Conservation (phyloP, 2,888 invertebrate genomes). For the Tetrapedia diversipes region DNA sequence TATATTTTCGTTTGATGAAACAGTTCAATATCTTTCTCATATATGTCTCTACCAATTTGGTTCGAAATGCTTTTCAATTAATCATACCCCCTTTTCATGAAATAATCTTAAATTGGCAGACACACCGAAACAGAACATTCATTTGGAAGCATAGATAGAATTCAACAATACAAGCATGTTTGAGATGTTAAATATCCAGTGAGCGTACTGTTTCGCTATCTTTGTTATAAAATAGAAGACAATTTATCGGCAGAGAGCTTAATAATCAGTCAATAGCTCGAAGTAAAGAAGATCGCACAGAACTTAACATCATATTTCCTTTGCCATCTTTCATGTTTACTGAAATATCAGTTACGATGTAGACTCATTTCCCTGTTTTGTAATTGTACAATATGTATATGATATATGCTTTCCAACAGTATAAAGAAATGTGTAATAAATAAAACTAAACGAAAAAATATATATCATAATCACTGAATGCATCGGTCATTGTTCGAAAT, state of each 20-base stretch:
- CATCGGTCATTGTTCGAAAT: constrained; percentile 45
- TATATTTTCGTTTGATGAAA: constrained; percentile 43
- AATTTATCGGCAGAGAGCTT: constrained; percentile 68
- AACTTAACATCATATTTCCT: constrained; percentile 49
- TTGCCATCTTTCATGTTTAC: constrained; percentile 45
- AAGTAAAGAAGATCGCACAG: constrained; percentile 52
- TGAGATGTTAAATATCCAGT: constrained; percentile 42
- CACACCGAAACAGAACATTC: constrained; percentile 65
- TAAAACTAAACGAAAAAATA: constrained; percentile 48
- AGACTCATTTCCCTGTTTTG: constrained; percentile 44
- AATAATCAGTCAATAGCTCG: constrained; percentile 64
- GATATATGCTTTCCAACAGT: constrained; percentile 43
- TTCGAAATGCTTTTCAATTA: constrained; percentile 33
- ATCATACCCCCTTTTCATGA: constrained; percentile 25
- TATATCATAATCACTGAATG: constrained; percentile 44
- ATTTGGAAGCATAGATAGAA: constrained; percentile 62
- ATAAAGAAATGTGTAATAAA: constrained; percentile 56
- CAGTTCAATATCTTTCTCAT: constrained; percentile 33
- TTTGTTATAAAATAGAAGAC: constrained; percentile 68
- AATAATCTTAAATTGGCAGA: constrained; percentile 49
- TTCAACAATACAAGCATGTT: constrained; percentile 33
- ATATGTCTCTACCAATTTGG: constrained; percentile 38
- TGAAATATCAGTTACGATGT: constrained; percentile 47
- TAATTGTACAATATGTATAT: constrained; percentile 63
- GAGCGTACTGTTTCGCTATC: constrained; percentile 61